Base-by-base conservation (phyloP, 2,797 vertebrate genomes). In the Darevskia nairensis region DNA sequence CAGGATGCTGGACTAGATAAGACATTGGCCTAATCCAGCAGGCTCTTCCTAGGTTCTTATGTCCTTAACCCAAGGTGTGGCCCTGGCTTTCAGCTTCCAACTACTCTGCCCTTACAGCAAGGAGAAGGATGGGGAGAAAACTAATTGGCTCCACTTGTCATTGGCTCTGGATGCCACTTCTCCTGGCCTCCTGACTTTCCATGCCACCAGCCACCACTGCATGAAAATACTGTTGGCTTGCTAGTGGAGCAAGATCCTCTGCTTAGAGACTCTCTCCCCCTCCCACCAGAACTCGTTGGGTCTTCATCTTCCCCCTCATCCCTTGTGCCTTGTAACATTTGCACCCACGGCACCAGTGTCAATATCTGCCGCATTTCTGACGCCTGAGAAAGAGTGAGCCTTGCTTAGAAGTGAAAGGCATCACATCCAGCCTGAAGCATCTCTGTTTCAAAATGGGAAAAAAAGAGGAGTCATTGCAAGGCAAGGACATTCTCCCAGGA, bases 401-500 rank as follows among this genome's bases (percentile, higher is more conserved):
- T 27, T 86, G 64, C 92, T 92, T 86, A 87, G 91, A 92, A 96
- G 86, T 94, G 74, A 83, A 91, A 61, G 80, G 87, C 77, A 86
- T 87, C 80, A 81, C 91, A 92, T 6, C 91, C 88, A 91, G 91
- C 86, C 92, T 94, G 91, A 93, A 64, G 84, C 84, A 89, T 89
- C 88, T 81, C n/a, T 0, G 0, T 93, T 94, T 93, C 1, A 59
- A 93, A 95, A 92, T 32, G 85, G 80, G 80, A 85, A 77, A 59
- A 55, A 32, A 39, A 85, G 76, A 83, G 82, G 90, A 93, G 88
- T 82, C 89, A 80, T 84, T 81, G 82, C 71, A 44, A 90, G 75
- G 80, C 72, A 87, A 46, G 72, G 87, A 89, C 89, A 44, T 90
- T 91, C 77, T 95, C 94, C 93, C 92, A 88, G 86, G 94, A 96